Evolutionary conservation across 1,140 invertebrate genomes (phyloP).

Genomic region (Pteromalus puparum): DNA sequence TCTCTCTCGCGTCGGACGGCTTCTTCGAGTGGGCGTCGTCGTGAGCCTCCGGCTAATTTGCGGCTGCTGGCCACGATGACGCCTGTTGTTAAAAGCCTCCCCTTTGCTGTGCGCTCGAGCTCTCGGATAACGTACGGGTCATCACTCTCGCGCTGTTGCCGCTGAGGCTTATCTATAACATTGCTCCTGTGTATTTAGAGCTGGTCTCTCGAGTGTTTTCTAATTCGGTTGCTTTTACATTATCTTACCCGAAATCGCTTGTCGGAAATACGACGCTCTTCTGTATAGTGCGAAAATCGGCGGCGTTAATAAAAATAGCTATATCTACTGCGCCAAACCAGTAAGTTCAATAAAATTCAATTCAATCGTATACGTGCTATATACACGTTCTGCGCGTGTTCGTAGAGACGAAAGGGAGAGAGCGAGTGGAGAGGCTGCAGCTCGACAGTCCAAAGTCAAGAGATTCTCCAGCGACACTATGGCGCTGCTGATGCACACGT

Average conservation of each 20-base stretch:
- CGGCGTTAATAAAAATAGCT: too few relatives aligned
- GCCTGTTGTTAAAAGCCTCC: background rate
- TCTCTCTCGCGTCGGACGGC: background rate
- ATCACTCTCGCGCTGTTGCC: background rate
- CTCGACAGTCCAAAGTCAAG: background rate
- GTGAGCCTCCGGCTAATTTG: background rate
- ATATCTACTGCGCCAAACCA: too few relatives aligned
- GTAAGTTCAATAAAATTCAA: background rate
- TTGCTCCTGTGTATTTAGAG: background rate
- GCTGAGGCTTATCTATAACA: background rate
- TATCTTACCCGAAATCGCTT: too few relatives aligned
- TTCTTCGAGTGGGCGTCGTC: background rate
- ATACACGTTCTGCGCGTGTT: too few relatives aligned
- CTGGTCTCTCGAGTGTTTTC: background rate
- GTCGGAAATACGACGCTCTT: too few relatives aligned
- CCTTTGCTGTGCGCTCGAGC: background rate
- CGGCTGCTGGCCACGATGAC: background rate
- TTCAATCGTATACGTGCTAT: background rate
- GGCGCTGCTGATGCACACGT: background rate
- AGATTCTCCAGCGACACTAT: background rate
- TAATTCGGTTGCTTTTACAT: background rate
- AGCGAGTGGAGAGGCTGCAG: background rate
- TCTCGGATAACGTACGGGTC: background rate
- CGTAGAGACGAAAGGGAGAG: background rate
- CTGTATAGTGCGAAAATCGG: too few relatives aligned